These are phyloP conservation scores for Lepas anatifera DNA, from an alignment of 2,888 invertebrate species.

Conservation along the genomic window DNA sequence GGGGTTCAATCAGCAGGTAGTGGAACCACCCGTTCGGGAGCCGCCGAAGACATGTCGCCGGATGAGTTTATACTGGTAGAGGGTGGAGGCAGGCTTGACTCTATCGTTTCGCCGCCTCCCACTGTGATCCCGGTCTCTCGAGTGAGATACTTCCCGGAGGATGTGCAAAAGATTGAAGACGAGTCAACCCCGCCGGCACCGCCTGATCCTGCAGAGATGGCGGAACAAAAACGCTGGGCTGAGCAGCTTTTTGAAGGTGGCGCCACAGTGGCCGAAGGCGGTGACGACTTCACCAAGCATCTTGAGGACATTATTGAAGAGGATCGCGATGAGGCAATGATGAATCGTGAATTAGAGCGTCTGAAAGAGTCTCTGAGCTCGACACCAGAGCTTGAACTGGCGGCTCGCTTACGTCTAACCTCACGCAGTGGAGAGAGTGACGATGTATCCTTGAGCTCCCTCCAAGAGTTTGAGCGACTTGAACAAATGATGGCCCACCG, in stretches of 20 bases:
- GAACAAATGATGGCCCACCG: conserved; percentile 73
- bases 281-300: conserved; percentile 29
- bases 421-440: conserved; percentile 74
- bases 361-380: conserved; percentile 78
- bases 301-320: conserved; percentile 47
- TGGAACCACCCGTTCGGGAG: too few species aligned
- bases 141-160: not conserved
- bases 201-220: not conserved
- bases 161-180: not conserved
- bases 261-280: conserved; percentile 32
- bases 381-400: conserved; percentile 79
- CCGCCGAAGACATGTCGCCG: not conserved
- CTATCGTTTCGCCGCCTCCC: not conserved
- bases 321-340: conserved; percentile 68
- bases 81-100: not conserved
- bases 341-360: conserved; percentile 44
- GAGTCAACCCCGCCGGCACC: not conserved
- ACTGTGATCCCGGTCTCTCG: not conserved
- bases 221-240: conserved; percentile 60
- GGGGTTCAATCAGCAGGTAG: too few species aligned
- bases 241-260: conserved; percentile 74
- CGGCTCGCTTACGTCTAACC: conserved; percentile 70
- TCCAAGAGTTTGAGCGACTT: conserved; percentile 86
- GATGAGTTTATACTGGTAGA: not conserved
- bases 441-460: conserved; percentile 78